phyloP scores from a whole-genome alignment of 64 coral and sea anemone genomes.

The Acropora tenuis region DNA sequence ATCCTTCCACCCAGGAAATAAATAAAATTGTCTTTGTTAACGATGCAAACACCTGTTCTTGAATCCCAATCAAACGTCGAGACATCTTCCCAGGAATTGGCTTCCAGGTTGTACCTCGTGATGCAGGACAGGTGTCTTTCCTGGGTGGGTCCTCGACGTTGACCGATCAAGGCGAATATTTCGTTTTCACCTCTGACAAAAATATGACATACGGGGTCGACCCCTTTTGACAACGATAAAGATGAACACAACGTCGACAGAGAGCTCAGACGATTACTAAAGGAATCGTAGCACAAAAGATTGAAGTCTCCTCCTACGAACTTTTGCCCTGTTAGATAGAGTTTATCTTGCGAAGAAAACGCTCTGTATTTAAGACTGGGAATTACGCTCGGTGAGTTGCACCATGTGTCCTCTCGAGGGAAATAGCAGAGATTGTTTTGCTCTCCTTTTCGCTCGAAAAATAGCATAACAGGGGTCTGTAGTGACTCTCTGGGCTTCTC shows the following conservation, averaged over 20 bases:
- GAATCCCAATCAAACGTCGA: background rate
- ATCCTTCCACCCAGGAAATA: background rate
- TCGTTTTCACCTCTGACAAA: slow-evolving; percentile 4
- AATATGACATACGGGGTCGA: background rate
- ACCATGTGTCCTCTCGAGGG: background rate
- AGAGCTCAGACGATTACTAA: background rate
- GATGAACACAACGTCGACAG: background rate
- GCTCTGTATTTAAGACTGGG: background rate
- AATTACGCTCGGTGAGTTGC: background rate
- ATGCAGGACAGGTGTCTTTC: background rate
- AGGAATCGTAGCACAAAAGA: background rate
- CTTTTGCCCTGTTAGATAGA: background rate
- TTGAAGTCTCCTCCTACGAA: background rate
- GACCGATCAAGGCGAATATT: background rate
- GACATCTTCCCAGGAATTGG: slow-evolving; percentile 1
- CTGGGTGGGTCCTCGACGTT: background rate
- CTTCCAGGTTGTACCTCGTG: background rate
- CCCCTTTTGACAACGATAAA: background rate
- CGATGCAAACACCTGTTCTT: background rate
- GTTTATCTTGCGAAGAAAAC: background rate
- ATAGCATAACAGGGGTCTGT: background rate
- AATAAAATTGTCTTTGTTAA: background rate
- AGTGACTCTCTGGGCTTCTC: slow-evolving; percentile 1
- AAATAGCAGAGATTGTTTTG: background rate
- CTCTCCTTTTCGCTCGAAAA: background rate